A percentile compares a stretch with the other conserved stretches of the same genome.
These are phyloP conservation scores for Crossocerus cetratus DNA, from an alignment of 2,888 invertebrate genomes.

Conservation along the genomic window DNA sequence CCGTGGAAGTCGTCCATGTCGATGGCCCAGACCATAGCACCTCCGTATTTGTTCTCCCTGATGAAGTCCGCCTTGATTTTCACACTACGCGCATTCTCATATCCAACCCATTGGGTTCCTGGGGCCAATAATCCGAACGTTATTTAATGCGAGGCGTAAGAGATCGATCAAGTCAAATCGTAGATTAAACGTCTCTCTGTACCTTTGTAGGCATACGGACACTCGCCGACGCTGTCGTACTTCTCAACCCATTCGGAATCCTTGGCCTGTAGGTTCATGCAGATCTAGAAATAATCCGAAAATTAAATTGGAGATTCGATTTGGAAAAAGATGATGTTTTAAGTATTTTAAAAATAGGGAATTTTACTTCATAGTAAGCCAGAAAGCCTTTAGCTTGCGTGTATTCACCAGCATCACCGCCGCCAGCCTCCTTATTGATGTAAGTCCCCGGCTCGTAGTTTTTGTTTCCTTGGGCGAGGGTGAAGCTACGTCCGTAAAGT, in stretches of 20 bases:
- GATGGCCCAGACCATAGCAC: slow-evolving; percentile 95
- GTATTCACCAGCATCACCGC: slow-evolving; percentile 90
- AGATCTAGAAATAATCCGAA: slow-evolving; percentile 80
- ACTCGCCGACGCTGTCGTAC: slow-evolving; percentile 90
- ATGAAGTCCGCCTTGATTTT: slow-evolving; percentile 95
- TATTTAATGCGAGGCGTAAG: background rate
- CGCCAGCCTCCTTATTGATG: slow-evolving; percentile 94
- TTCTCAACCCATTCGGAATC: slow-evolving; percentile 88
- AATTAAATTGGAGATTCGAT: background rate
- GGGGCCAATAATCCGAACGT: background rate
- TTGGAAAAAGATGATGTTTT: background rate
- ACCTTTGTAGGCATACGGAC: slow-evolving; percentile 91
- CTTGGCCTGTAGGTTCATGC: slow-evolving; percentile 84
- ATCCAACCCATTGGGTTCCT: slow-evolving; percentile 93
- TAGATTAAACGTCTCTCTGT: slow-evolving; percentile 13
- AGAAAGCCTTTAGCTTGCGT: slow-evolving; percentile 93
- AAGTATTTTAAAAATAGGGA: background rate
- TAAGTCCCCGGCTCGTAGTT: slow-evolving; percentile 91
- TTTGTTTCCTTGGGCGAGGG: slow-evolving; percentile 88
- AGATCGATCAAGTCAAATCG: background rate
- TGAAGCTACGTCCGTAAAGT: slow-evolving; percentile 92
- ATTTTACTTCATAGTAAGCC: slow-evolving; percentile 88
- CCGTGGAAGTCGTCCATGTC: slow-evolving; percentile 95
- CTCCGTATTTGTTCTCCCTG: slow-evolving; percentile 88
- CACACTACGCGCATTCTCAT: slow-evolving; percentile 88